A percentile compares a stretch with the other conserved stretches of the same genome.
These are phyloP conservation scores for Luidia sarsii DNA, from an alignment of 53 echinoderm and acorn worm species.

Conservation along the genomic window DNA sequence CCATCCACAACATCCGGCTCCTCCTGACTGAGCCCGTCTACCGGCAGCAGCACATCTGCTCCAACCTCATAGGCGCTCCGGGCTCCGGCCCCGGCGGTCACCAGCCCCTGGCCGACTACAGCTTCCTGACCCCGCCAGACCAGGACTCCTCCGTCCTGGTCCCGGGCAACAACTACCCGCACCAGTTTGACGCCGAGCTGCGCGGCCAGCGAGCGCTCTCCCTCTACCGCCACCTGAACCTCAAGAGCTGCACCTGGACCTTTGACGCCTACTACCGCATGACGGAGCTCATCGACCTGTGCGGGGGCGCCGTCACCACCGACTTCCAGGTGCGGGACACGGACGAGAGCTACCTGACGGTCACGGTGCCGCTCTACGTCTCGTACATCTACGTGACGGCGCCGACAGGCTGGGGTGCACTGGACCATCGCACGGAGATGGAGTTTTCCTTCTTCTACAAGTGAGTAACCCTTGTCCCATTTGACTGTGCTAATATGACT, in stretches of 20 bases:
- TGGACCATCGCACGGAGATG: conserved; percentile 98
- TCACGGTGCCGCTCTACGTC: conserved; percentile 91
- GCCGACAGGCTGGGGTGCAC: conserved; percentile 94
- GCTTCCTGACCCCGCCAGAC: conserved; percentile 79
- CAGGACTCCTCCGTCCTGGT: conserved; percentile 74
- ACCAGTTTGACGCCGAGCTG: conserved; percentile 89
- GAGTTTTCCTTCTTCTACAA: conserved; percentile 99
- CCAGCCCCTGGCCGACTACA: conserved; percentile 77
- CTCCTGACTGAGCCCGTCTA: conserved; percentile 95
- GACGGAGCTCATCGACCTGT: conserved; percentile 97
- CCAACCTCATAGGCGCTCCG: conserved; percentile 79
- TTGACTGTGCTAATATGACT: background rate
- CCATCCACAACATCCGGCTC: conserved; percentile 94
- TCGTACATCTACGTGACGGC: conserved; percentile 96
- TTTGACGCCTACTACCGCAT: conserved; percentile 99
- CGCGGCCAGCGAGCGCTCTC: conserved; percentile 77
- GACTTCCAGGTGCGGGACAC: conserved; percentile 96
- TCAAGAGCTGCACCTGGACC: conserved; percentile 98
- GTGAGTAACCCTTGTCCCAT: conserved; percentile 56
- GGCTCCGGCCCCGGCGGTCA: conserved; percentile 33
- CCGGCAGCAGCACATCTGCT: conserved; percentile 97
- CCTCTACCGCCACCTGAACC: conserved; percentile 92
- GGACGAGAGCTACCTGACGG: conserved; percentile 93
- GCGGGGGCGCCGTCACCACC: conserved; percentile 90
- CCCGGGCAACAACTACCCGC: conserved; percentile 95